Evolutionary conservation across 2,797 vertebrate species (phyloP).

Genomic region (Cirrhinus mrigala): DNA sequence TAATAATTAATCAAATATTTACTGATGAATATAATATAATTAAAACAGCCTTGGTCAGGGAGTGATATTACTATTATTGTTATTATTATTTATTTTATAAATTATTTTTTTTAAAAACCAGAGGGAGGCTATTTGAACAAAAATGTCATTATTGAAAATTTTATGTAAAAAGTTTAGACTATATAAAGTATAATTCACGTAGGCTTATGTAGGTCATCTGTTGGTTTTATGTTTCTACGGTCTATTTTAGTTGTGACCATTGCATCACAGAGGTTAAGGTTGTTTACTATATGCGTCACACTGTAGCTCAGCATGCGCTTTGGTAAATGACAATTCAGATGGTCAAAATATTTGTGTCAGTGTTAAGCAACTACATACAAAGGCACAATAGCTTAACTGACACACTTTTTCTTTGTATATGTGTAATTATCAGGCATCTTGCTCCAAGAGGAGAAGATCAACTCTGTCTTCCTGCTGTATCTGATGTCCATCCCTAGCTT

Average conservation of each 20-base stretch:
- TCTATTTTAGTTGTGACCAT: conserved; percentile 64
- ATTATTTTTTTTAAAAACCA: too few relatives aligned
- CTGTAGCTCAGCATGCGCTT: not conserved
- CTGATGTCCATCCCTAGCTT: conserved; percentile 96
- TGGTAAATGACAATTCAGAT: conserved; percentile 17
- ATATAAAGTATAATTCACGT: too few relatives aligned
- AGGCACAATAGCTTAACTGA: not conserved
- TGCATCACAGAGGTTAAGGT: conserved; percentile 50
- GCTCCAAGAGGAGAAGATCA: conserved; percentile 92
- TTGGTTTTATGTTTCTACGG: conserved; percentile 64
- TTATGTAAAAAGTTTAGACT: too few relatives aligned
- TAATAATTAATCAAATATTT: too few relatives aligned
- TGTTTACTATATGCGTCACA: conserved; percentile 54
- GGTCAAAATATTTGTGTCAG: not conserved
- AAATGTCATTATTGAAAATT: too few relatives aligned
- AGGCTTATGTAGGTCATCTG: conserved; percentile 39
- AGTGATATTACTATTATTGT: too few relatives aligned
- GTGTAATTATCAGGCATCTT: conserved; percentile 83
- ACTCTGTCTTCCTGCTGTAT: conserved; percentile 90
- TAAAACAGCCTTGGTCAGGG: too few relatives aligned
- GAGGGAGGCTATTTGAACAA: too few relatives aligned
- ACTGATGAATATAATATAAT: too few relatives aligned
- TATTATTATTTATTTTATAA: too few relatives aligned
- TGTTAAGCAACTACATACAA: not conserved
- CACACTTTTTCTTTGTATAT: conserved; percentile 9